Conservation (phyloP, 2,888 invertebrate species). For the Acanthosepion lycidas region DNA sequence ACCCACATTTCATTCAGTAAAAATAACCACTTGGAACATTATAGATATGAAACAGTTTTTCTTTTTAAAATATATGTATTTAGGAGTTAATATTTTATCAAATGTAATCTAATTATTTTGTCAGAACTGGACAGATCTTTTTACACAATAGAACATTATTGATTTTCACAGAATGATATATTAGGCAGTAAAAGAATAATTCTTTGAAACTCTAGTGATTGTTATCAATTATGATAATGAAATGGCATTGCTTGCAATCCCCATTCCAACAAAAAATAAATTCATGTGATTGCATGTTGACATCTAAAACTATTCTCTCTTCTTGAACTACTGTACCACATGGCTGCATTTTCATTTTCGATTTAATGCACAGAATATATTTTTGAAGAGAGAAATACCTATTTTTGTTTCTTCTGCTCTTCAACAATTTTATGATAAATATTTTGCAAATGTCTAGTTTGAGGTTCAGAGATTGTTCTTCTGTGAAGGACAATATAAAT, state of each 20-base stretch:
- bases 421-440: too few species aligned
- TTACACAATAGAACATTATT: not conserved
- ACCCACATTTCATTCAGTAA: not conserved
- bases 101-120: not conserved
- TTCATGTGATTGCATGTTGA: too few species aligned
- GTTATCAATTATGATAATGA: not conserved
- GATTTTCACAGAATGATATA: not conserved
- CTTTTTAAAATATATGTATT: not conserved
- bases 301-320: too few species aligned
- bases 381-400: too few species aligned
- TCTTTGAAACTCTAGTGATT: not conserved
- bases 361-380: too few species aligned
- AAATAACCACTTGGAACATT: not conserved
- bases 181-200: not conserved
- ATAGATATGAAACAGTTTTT: not conserved
- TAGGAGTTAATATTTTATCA: not conserved
- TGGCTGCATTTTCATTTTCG: too few species aligned
- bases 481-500: too few species aligned
- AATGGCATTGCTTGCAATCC: not conserved
- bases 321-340: too few species aligned
- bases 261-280: too few species aligned
- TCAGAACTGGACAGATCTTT: not conserved
- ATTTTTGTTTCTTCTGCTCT: too few species aligned
- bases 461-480: too few species aligned
- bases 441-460: too few species aligned